These are phyloP conservation scores for Amphiduros pacificus DNA, from an alignment of 2,888 invertebrate genomes.

Conservation along the genomic window DNA sequence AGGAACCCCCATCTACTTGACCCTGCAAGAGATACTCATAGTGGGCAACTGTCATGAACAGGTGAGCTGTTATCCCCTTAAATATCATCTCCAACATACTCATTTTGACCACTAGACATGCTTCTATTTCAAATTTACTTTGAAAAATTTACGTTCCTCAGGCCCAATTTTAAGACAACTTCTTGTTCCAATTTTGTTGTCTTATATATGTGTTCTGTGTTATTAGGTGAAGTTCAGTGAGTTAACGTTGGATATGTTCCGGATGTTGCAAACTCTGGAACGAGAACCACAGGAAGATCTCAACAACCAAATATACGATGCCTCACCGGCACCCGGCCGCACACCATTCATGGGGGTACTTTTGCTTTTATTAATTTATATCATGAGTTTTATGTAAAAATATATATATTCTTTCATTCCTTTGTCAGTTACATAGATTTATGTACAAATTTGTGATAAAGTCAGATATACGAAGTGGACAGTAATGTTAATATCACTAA, in stretches of 20 bases:
- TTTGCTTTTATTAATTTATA: too few relatives aligned
- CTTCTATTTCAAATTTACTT: not conserved
- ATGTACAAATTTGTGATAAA: too few relatives aligned
- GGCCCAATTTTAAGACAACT: not conserved
- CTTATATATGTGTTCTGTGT: constrained; percentile 18
- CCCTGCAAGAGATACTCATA: constrained; percentile 90
- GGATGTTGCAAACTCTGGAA: constrained; percentile 93
- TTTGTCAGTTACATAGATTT: too few relatives aligned
- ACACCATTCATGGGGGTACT: constrained; percentile 70
- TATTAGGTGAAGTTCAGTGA: constrained; percentile 87
- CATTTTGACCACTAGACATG: not conserved
- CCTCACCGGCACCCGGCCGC: constrained; percentile 72
- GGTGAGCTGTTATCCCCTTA: constrained; percentile 52
- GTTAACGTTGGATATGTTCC: constrained; percentile 95
- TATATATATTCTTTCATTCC: too few relatives aligned
- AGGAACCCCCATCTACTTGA: constrained; percentile 81
- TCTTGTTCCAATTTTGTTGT: not conserved
- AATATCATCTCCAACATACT: not conserved
- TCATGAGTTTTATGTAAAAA: too few relatives aligned
- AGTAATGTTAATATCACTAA: too few relatives aligned
- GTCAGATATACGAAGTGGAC: too few relatives aligned
- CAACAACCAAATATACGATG: constrained; percentile 63
- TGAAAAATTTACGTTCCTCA: not conserved
- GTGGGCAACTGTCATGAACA: constrained; percentile 92
- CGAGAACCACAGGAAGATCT: constrained; percentile 82